Conservation (phyloP, 2,113 vertebrate genomes). For the Oenanthe melanoleuca region DNA sequence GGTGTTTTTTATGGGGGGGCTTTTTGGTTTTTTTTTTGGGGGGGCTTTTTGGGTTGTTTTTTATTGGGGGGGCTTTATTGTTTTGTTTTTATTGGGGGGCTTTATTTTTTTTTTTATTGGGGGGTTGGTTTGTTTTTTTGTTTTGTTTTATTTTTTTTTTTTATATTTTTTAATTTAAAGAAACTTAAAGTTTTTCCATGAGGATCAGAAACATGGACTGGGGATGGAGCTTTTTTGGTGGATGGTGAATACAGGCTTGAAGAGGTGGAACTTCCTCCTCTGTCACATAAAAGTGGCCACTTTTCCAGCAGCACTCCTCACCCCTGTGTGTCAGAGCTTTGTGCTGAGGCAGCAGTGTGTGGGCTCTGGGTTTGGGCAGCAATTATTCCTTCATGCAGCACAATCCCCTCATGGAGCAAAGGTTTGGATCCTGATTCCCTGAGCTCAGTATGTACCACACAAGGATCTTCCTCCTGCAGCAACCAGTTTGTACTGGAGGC, state of each 20-base stretch:
- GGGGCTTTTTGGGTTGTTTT: no score
- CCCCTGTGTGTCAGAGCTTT: accelerated
- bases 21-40: no score
- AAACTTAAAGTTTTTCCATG: background rate
- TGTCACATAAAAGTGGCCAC: accelerated
- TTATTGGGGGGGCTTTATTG: no score
- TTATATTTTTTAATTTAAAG: background rate
- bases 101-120: no score
- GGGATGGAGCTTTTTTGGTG: background rate
- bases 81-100: no score
- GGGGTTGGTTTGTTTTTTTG: no score
- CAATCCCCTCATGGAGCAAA: background rate
- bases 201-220: accelerated
- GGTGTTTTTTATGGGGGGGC: no score
- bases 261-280: background rate
- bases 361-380: background rate
- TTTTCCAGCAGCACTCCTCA: accelerated
- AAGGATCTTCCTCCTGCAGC: background rate
- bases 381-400: background rate
- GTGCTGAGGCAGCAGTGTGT: accelerated
- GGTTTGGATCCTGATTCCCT: background rate
- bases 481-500: background rate
- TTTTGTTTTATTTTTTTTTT: no score
- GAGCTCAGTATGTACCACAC: background rate
- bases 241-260: background rate